Evolutionary conservation across 1,140 invertebrate species (phyloP).

Genomic region (Melipona quadrifasciata): DNA sequence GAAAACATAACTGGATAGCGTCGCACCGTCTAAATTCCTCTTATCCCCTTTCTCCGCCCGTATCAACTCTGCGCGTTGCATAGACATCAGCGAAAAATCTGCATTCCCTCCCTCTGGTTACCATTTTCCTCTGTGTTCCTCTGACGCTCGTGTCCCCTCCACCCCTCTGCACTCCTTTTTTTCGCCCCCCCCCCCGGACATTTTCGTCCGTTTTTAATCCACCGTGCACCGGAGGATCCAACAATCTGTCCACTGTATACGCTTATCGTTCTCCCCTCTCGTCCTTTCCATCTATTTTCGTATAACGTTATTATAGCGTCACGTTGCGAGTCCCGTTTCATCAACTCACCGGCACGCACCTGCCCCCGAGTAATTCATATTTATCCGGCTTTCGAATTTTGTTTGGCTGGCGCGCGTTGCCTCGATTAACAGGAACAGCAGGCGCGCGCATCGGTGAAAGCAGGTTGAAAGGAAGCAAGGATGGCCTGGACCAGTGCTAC

Average conservation of each 20-base stretch:
- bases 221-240: neutral
- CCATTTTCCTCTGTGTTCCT: neutral
- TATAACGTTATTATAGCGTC: neutral
- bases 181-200: neutral
- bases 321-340: neutral
- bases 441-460: neutral
- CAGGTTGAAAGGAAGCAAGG: neutral
- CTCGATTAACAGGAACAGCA: neutral
- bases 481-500: neutral
- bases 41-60: neutral
- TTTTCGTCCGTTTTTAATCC: constrained; percentile 1
- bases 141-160: neutral
- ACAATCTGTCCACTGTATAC: neutral
- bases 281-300: neutral
- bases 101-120: neutral
- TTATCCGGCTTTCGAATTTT: constrained; percentile 3
- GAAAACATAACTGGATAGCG: constrained; percentile 24
- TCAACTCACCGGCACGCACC: neutral
- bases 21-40: constrained; percentile 10
- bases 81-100: constrained; percentile 25
- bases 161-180: neutral
- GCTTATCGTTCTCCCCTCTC: too few species aligned
- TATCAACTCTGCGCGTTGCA: constrained; percentile 8
- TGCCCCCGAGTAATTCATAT: constrained; percentile 1
- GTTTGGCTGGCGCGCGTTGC: neutral